Percentiles rank a stretch among this genome's conserved stretches.
phyloP scores from a whole-genome alignment of 2,888 invertebrate genomes.

The Cheilosia grossa region DNA sequence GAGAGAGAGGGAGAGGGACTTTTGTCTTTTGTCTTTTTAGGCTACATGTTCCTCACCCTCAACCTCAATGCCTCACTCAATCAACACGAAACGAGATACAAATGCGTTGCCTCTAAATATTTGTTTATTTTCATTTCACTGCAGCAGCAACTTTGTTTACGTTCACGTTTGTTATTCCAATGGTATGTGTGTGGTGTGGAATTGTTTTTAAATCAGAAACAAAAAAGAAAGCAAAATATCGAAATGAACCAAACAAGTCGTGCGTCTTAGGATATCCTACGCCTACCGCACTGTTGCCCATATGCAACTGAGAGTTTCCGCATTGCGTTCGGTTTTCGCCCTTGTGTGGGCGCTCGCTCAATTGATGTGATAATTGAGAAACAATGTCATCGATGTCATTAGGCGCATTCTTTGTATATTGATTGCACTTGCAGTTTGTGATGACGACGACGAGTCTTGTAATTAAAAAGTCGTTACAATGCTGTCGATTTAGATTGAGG shows the following conservation, averaged over 20 bases:
- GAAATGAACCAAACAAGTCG: conserved; percentile 29
- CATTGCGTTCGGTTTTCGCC: conserved; percentile 36
- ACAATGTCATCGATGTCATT: conserved; percentile 66
- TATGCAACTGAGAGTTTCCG: conserved; percentile 47
- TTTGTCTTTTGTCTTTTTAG: neutral
- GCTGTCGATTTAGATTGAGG: neutral
- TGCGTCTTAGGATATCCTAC: conserved; percentile 3
- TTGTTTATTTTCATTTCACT: conserved; percentile 61
- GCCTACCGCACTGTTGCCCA: conserved; percentile 6
- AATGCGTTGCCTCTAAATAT: conserved; percentile 21
- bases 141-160: conserved; percentile 62
- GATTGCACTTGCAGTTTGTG: conserved; percentile 47
- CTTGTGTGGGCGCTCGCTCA: conserved; percentile 51
- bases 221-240: conserved; percentile 1
- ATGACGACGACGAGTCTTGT: conserved; percentile 21
- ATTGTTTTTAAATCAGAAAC: conserved; percentile 33
- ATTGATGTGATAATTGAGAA: conserved; percentile 66
- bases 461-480: conserved; percentile 64
- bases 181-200: conserved; percentile 2
- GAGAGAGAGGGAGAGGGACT: conserved; percentile 1
- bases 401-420: conserved; percentile 54
- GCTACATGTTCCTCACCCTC: conserved; percentile 41
- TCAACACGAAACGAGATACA: conserved; percentile 47
- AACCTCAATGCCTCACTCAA: neutral
- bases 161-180: conserved; percentile 48